Evolutionary conservation across 2,888 invertebrate species (phyloP).

Genomic region (Habroteleia sp.): DNA sequence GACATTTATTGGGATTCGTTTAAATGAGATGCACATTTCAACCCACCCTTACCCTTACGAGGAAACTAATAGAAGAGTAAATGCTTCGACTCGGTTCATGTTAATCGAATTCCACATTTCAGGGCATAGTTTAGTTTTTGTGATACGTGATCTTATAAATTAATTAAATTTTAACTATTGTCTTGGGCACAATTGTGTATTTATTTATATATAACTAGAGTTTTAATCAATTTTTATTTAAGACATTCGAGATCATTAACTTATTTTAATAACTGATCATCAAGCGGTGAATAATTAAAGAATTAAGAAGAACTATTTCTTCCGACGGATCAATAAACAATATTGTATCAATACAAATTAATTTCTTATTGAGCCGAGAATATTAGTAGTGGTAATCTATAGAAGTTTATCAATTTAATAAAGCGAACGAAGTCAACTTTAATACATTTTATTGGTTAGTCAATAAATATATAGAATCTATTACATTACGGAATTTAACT

Average conservation of each 20-base stretch:
- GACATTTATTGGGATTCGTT: conserved; percentile 27
- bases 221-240: not conserved
- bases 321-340: too few relatives aligned
- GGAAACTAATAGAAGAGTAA: conserved; percentile 17
- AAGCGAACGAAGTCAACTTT: too few relatives aligned
- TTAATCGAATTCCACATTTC: conserved; percentile 28
- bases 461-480: too few relatives aligned
- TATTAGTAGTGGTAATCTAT: too few relatives aligned
- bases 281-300: too few relatives aligned
- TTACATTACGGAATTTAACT: too few relatives aligned
- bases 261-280: too few relatives aligned
- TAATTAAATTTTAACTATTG: conserved; percentile 1
- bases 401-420: too few relatives aligned
- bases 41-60: conserved; percentile 3
- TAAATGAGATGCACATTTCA: conserved; percentile 45
- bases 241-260: not conserved
- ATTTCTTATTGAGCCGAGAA: too few relatives aligned
- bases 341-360: too few relatives aligned
- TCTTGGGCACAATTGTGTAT: conserved; percentile 1
- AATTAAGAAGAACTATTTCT: too few relatives aligned
- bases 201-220: not conserved
- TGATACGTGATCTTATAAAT: not conserved
- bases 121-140: not conserved
- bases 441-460: too few relatives aligned
- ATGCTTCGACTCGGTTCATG: conserved; percentile 12